Base-by-base conservation (phyloP, 2,888 invertebrate genomes). In the Isotomurus palustris region DNA sequence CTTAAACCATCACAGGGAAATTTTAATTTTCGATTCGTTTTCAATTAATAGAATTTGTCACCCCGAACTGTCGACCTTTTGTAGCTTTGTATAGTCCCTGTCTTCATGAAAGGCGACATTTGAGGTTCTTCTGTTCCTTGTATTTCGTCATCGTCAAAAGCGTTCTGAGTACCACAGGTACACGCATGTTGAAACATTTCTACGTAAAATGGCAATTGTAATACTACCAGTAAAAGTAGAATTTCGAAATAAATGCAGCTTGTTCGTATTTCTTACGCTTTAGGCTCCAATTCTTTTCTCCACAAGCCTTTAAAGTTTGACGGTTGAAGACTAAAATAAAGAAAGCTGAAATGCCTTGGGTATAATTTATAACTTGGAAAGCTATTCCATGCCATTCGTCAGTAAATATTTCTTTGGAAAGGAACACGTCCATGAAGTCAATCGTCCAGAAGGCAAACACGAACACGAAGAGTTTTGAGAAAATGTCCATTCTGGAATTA, bases 151-250 rank as follows among this genome's bases (percentile, higher is more conserved):
- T n/a, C 21, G 21, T 24, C 43, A 43, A 14, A 3, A 19, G 17
- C 22, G 14, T 54, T 19, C 32, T 17, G 40, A 48, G 56, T 28
- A 62, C 36, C 6, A 49, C 53, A 44, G 55, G 59, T 57, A 55
- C 63, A 63, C 41, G 63, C 59, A 51, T 63, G 60, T 36, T 55
- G 53, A 25, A 63, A 60, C 19, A 63, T 52, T 51, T 41, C 62
- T 62, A 51, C 35, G 24, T 12, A 14, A 32, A 10, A 32, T 8
- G 19, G 40, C 40, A 12, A 40, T n/a, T 17, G 17, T 17, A 40
- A 40, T 8, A 14, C 22, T 24, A 40, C 6, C 10, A 40, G 19
- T 40, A n/a, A n/a, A 40, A 8, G 6, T 17, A 40, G 6, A 43
- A 43, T 19, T 22, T 6, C 24, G 3, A 43, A 43, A 43, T 32